Evolutionary conservation across 2,113 vertebrate species (phyloP).

Genomic region (Notarius quadriscutis): DNA sequence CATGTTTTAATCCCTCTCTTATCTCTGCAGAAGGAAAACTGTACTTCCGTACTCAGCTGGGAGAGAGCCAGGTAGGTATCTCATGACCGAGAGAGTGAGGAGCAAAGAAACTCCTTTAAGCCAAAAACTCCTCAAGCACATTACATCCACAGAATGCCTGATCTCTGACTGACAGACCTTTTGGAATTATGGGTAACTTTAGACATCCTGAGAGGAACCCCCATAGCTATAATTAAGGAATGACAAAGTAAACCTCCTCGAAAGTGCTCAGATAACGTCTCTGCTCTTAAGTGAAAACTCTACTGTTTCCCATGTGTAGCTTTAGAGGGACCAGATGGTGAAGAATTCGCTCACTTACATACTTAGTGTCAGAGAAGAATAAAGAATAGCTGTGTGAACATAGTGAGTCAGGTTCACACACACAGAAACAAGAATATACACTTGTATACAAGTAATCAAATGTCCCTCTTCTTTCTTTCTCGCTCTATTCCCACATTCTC

Average conservation of each 20-base stretch:
- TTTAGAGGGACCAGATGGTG: conserved; percentile 25
- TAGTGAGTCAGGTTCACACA: background rate
- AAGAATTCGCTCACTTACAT: background rate
- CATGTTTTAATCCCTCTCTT: conserved; percentile 49
- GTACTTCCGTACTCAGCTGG: conserved; percentile 32
- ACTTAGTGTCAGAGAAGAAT: conserved; percentile 30
- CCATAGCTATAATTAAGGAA: conserved; percentile 43
- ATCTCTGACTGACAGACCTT: conserved; percentile 44
- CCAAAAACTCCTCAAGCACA: conserved; percentile 34
- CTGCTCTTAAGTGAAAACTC: conserved; percentile 27
- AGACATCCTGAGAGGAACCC: conserved; percentile 50
- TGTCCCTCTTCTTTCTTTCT: background rate
- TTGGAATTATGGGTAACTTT: conserved; percentile 50
- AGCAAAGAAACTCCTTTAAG: conserved; percentile 47
- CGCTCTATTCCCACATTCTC: background rate
- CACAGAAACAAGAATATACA: conserved; percentile 3
- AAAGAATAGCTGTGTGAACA: background rate
- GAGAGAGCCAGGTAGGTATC: conserved; percentile 37
- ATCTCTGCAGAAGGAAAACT: conserved; percentile 33
- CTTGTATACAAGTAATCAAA: conserved; percentile 4
- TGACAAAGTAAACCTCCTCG: conserved; percentile 41
- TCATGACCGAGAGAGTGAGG: conserved; percentile 3
- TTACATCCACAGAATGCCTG: conserved; percentile 29
- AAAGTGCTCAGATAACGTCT: conserved; percentile 38
- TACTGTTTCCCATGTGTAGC: conserved; percentile 31